Evolutionary conservation across 2,888 invertebrate genomes (phyloP).

Genomic region (Dolichomitus sp.): DNA sequence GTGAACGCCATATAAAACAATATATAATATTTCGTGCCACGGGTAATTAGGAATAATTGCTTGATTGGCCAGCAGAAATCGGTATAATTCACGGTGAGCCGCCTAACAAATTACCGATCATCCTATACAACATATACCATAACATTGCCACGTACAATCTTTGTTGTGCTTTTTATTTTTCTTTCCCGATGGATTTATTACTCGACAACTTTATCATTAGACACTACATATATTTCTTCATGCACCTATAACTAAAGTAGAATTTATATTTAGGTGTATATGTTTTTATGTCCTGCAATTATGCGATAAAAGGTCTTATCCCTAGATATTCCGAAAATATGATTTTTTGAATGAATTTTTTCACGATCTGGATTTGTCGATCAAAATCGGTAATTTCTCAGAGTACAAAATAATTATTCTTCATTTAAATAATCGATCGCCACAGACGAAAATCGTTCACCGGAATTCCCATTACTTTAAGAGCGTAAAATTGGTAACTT

Average conservation of each 20-base stretch:
- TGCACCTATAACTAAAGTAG: conserved; percentile 2
- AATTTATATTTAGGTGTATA: conserved; percentile 4
- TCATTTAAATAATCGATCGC: too few relatives aligned
- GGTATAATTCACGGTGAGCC: conserved; percentile 79
- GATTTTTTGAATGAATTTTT: too few relatives aligned
- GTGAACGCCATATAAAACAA: conserved; percentile 67
- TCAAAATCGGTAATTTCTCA: too few relatives aligned
- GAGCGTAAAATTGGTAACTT: neutral
- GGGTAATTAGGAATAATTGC: conserved; percentile 81
- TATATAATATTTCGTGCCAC: conserved; percentile 78
- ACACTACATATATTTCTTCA: neutral
- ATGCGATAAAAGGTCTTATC: neutral
- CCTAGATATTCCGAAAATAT: neutral
- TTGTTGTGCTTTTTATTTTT: conserved; percentile 9
- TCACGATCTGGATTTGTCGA: too few relatives aligned
- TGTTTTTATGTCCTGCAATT: conserved; percentile 11
- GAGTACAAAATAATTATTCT: too few relatives aligned
- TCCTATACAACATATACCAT: conserved; percentile 40
- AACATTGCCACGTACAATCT: conserved; percentile 22
- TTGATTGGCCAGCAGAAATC: conserved; percentile 77
- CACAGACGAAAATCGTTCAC: too few relatives aligned
- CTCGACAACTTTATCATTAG: conserved; percentile 38
- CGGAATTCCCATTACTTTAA: too few relatives aligned
- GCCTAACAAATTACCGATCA: conserved; percentile 76
- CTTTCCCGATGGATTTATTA: conserved; percentile 43